Conservation (phyloP, 1,140 invertebrate genomes). For the Nasonia longicornis region DNA sequence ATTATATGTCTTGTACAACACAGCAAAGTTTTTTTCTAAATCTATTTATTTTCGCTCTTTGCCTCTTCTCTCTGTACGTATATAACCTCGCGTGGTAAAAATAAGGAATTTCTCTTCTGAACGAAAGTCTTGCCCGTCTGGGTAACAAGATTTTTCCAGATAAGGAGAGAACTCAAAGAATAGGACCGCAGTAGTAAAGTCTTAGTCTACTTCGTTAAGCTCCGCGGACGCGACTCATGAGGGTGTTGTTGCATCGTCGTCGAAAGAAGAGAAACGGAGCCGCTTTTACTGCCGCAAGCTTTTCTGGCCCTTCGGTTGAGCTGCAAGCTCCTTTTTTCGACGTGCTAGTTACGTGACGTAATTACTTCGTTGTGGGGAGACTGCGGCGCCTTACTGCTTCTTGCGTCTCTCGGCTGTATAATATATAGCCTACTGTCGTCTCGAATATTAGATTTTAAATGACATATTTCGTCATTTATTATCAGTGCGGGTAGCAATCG, state of each 20-base stretch:
- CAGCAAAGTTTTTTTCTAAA: neutral
- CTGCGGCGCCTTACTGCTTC: neutral
- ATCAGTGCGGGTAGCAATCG: neutral
- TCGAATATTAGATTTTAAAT: constrained; percentile 28
- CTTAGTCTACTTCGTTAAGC: constrained; percentile 23
- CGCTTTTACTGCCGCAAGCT: neutral
- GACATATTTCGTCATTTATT: neutral
- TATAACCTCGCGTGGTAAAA: neutral
- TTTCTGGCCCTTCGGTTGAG: constrained; percentile 23
- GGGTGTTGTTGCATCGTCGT: neutral
- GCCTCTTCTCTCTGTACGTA: neutral
- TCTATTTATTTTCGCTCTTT: neutral
- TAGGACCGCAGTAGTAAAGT: neutral
- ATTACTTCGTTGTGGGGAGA: constrained; percentile 25
- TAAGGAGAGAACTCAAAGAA: neutral
- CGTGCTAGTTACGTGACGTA: constrained; percentile 38
- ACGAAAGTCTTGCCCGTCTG: neutral
- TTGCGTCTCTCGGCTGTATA: neutral
- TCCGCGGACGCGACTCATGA: neutral
- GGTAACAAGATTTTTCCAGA: neutral
- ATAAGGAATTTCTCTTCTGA: neutral
- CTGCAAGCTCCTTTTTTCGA: constrained; percentile 22
- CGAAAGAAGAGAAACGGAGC: constrained; percentile 17
- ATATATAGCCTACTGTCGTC: neutral
- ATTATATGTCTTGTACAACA: no score